Evolutionary conservation across 1,140 invertebrate genomes (phyloP), one percentile per base, ranked within the genome.

Genomic region (Philopotamus ludificatus): DNA sequence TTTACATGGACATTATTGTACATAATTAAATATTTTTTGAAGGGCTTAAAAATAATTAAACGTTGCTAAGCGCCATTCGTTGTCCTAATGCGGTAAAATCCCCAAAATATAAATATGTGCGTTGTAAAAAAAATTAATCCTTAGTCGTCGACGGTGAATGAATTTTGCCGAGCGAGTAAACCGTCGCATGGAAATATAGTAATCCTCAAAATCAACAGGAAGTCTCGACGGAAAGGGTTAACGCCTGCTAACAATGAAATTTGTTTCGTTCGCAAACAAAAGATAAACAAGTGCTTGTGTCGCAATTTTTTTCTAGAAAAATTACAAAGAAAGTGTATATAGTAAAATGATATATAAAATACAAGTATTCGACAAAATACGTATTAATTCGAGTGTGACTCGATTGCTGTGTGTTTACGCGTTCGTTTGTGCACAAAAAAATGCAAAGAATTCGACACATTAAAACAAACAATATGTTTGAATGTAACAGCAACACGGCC

Each of bases 301-400:
- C n/a, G n/a, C n/a, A n/a, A n/a, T n/a, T n/a, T n/a, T n/a, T n/a
- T n/a, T n/a, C n/a, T n/a, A n/a, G n/a, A 47, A 47, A 12, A 47
- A 47, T 20, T 20, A 20, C 44, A 47, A 47, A 16, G 7, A 47
- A 9, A n/a, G n/a, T n/a, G n/a, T n/a, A n/a, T n/a, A n/a, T n/a
- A n/a, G n/a, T n/a, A n/a, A n/a, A n/a, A n/a, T n/a, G n/a, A n/a
- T n/a, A n/a, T n/a, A n/a, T n/a, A n/a, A n/a, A n/a, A n/a, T n/a
- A n/a, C n/a, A n/a, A n/a, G n/a, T n/a, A n/a, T n/a, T n/a, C n/a
- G n/a, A n/a, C n/a, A n/a, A n/a, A n/a, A n/a, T n/a, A n/a, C n/a
- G n/a, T n/a, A n/a, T n/a, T 23, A 60, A 47, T n/a, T 49, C 57
- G 57, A 42, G 41, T n/a, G 22, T 26, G 34, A 60, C 44, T 60